Percentiles rank a stretch among this genome's conserved stretches.
These are phyloP conservation scores for Australoheros facetus DNA, from an alignment of 2,797 vertebrate species.

Conservation along the genomic window DNA sequence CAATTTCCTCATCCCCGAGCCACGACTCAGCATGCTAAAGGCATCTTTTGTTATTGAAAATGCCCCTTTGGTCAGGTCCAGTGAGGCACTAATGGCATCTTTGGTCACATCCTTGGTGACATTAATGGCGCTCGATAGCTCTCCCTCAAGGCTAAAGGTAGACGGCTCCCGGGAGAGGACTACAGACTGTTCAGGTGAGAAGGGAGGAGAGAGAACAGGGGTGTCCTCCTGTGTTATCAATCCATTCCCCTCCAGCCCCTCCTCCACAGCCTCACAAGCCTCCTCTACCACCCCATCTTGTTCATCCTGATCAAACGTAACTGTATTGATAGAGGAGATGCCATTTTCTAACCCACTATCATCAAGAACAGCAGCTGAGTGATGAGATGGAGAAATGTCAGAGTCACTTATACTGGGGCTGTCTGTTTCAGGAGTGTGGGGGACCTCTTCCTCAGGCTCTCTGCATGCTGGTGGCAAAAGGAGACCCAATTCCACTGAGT, in stretches of 20 bases:
- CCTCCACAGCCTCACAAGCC: conserved; percentile 87
- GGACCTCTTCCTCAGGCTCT: conserved; percentile 68
- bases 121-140: conserved; percentile 89
- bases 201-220: conserved; percentile 63
- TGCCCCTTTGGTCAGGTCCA: conserved; percentile 96
- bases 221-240: conserved; percentile 23
- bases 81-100: conserved; percentile 90
- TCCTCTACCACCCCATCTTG: conserved; percentile 84
- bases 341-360: conserved; percentile 74
- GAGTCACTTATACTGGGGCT: conserved; percentile 91
- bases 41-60: conserved; percentile 94
- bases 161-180: conserved; percentile 66
- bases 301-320: conserved; percentile 71
- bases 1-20: conserved; percentile 92
- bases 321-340: conserved; percentile 16
- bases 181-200: conserved; percentile 65
- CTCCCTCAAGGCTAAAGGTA: conserved; percentile 88
- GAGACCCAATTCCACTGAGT: conserved; percentile 86
- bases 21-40: conserved; percentile 88
- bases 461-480: conserved; percentile 83
- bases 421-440: conserved; percentile 85
- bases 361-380: conserved; percentile 61
- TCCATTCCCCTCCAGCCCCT: conserved; percentile 66
- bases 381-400: conserved; percentile 84
- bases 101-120: conserved; percentile 93